Percentiles rank a stretch among this genome's conserved stretches.
Conservation (phyloP, 2,797 vertebrate genomes). For the Poecilia picta region DNA sequence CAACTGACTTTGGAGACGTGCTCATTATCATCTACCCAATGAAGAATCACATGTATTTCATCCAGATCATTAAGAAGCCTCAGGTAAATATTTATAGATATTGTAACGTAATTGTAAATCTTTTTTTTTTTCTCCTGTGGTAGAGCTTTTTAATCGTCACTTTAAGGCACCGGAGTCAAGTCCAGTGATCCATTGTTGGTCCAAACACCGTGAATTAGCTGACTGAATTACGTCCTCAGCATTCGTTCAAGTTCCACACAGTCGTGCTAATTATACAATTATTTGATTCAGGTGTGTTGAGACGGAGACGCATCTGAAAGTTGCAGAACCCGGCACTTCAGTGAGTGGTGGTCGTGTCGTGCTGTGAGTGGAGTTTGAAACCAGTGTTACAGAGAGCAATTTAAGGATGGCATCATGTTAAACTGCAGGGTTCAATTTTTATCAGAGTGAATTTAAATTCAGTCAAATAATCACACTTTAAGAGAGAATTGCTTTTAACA, state of each 20-base stretch:
- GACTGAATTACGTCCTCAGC: neutral
- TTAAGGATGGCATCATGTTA: neutral
- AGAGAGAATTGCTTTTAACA: neutral
- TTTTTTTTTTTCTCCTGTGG: neutral
- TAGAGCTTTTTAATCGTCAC: neutral
- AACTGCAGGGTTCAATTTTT: neutral
- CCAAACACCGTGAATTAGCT: neutral
- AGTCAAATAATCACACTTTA: neutral
- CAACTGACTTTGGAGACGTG: constrained; percentile 97
- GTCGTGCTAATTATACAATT: neutral
- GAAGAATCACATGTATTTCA: constrained; percentile 98
- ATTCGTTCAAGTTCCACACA: neutral
- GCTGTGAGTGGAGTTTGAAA: neutral
- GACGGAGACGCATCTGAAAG: neutral
- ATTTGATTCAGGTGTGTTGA: neutral
- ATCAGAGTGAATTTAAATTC: neutral
- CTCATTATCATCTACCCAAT: constrained; percentile 97
- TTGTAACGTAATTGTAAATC: neutral
- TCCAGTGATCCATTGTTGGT: neutral
- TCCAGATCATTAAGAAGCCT: constrained; percentile 95
- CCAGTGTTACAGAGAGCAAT: neutral
- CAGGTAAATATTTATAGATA: constrained; percentile 82
- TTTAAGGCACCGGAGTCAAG: neutral
- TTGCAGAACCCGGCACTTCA: neutral
- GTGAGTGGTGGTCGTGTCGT: neutral